Base-by-base conservation (phyloP, 2,113 vertebrate genomes). In the Rallus limicola region DNA sequence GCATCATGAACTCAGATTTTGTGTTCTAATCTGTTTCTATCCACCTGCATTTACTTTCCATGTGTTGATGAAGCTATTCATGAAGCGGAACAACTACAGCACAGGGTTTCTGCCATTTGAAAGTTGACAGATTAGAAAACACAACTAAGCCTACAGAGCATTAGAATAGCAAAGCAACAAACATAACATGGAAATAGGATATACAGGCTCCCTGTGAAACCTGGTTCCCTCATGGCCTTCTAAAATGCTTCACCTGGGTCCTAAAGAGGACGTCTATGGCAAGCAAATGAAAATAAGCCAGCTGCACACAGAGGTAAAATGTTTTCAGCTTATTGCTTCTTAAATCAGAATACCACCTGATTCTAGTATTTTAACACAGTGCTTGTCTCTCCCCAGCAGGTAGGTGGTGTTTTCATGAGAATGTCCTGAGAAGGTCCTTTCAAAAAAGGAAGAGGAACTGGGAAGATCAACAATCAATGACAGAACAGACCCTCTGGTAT, bases 251-350 rank as follows among this genome's bases (percentile, higher is more conserved):
- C 29, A 23, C 16, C 25, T 6, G 19, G 29, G 63, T 79, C 79
- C 42, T 7, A 89, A 92, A 62, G 40, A 71, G 34, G 29, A 21
- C 74, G 26, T 33, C 50, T 55, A 24, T 40, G 60, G 59, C 52
- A 94, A 88, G 65, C 42, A 86, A 95, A 74, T 9, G 23, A 90
- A 91, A 95, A 83, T 24, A 83, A 88, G 36, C 63, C 56, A 88
- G 48, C 52, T 92, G 42, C 42, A 72, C 21, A 52, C 52, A 21
- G 8, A 92, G 40, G 24, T 24, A 65, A 48, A 63, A 76, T 50
- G 6, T 50, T 95, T 72, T 82, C 75, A 76, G 12, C 17, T 82
- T 65, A 74, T 12, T 67, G 33, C 13, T 46, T 67, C 59, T 79
- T 93, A 80, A 79, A 53, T 52, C 63, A 83, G 56, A 23, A 74